These are phyloP conservation scores for Brachypteracias leptosomus DNA, from an alignment of 2,113 vertebrate genomes.

Conservation along the genomic window DNA sequence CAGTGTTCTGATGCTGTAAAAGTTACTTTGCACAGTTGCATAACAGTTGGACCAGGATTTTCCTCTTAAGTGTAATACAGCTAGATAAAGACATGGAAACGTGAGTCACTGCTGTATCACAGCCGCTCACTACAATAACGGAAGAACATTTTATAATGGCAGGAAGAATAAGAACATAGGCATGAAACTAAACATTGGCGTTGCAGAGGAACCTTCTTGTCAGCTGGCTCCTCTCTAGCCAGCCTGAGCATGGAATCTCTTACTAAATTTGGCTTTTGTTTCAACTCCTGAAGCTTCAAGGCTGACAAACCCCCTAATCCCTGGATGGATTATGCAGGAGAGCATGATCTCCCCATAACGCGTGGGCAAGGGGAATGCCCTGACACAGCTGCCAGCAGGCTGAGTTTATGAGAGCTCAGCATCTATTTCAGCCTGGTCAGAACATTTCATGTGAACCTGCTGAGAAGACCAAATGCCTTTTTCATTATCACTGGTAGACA, in stretches of 20 bases:
- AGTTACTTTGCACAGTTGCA: neutral
- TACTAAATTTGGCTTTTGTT: neutral
- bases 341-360: rapidly evolving
- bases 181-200: neutral
- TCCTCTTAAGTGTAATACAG: neutral
- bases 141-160: neutral
- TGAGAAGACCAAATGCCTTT: neutral
- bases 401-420: neutral
- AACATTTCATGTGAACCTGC: neutral
- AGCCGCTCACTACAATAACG: neutral
- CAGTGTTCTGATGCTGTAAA: neutral
- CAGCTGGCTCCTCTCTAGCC: neutral
- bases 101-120: neutral
- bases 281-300: neutral
- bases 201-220: neutral
- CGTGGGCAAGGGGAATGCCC: neutral
- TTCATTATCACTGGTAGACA: neutral
- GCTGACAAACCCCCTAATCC: neutral
- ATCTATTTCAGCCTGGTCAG: neutral
- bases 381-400: rapidly evolving
- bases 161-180: neutral
- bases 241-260: neutral
- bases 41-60: neutral
- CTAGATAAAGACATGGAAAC: neutral
- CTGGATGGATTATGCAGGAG: neutral